Percentiles rank a stretch among this genome's conserved stretches.
Conservation (phyloP, 2,888 invertebrate species). For the Noctua pronuba region DNA sequence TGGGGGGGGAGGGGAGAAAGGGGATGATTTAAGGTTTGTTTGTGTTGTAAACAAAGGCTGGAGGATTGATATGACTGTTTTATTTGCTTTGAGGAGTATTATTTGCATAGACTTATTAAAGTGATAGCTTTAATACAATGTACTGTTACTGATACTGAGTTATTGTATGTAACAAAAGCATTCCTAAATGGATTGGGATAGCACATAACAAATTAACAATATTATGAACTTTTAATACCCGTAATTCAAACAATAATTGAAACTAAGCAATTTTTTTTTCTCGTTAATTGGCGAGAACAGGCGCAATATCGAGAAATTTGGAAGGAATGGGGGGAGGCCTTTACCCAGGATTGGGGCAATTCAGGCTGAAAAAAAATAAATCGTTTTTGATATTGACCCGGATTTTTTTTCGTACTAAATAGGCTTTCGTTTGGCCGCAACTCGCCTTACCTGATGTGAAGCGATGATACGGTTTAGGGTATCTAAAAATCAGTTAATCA, state of each 20-base stretch:
- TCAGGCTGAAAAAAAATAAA: too few relatives aligned
- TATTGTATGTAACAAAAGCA: not conserved
- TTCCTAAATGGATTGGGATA: not conserved
- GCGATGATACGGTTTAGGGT: too few relatives aligned
- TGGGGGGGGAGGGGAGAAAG: constrained; percentile 1
- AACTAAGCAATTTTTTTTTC: not conserved
- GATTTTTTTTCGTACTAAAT: too few relatives aligned
- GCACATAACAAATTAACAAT: too few relatives aligned
- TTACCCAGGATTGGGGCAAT: too few relatives aligned
- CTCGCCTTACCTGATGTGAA: too few relatives aligned
- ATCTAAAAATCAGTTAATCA: not conserved
- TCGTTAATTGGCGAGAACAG: too few relatives aligned
- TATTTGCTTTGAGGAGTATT: not conserved
- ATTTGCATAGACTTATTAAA: not conserved
- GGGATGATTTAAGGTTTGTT: constrained; percentile 49
- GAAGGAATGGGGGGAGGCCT: too few relatives aligned
- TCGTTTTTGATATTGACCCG: too few relatives aligned
- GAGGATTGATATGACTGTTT: not conserved
- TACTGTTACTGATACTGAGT: not conserved
- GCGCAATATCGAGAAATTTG: too few relatives aligned
- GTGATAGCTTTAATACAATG: not conserved
- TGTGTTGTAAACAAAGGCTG: constrained; percentile 23
- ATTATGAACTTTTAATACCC: too few relatives aligned
- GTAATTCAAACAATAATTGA: not conserved
- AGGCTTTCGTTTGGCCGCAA: too few relatives aligned